Evolutionary conservation across 2,113 vertebrate species (phyloP), one percentile per base, ranked within the genome.

Genomic region (Siniperca chuatsi): DNA sequence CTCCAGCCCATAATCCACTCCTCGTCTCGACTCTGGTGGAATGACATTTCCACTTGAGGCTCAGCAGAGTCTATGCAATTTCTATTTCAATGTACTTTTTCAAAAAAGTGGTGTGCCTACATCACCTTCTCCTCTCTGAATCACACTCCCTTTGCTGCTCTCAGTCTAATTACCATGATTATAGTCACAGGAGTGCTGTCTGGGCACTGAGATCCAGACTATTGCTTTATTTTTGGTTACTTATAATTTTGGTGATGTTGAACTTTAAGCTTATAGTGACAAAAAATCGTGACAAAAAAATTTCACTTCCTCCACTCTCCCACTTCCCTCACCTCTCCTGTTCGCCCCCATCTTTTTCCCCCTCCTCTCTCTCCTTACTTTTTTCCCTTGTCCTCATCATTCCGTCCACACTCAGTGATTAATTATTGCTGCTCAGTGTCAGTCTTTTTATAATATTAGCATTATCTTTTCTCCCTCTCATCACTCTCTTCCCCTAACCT

Each of bases 341-440:
- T 40, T 46, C 37, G 18, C 15, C 25, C 1, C 33, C 48, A 25
- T 55, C 52, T 54, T 54, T 54, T 20, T 1, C 6, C 46, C 46
- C 58, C 3, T 50, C 12, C 5, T 18, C 29, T 42, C 29, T 42
- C 11, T 29, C 70, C 44, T 75, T 48, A 57, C 23, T 55, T 58
- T 58, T 58, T 48, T 52, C 46, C 23, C 25, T 37, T 12, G 1
- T 71, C 50, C 66, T 86, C 82, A 72, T 91, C 83, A 78, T 81
- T 79, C 67, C 77, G 62, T 89, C 67, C 66, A 37, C 37, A 78
- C 46, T 25, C 13, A 0, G 44, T 81, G 73, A 92, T 91, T 82
- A 89, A 90, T 88, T 81, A 88, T 82, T 86, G 64, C 79, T 73
- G 71, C 81, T 73, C 20, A 7, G 83, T 87, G 73, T 93, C 87